Conservation (phyloP, 2,797 vertebrate species). For the Miichthys miiuy region DNA sequence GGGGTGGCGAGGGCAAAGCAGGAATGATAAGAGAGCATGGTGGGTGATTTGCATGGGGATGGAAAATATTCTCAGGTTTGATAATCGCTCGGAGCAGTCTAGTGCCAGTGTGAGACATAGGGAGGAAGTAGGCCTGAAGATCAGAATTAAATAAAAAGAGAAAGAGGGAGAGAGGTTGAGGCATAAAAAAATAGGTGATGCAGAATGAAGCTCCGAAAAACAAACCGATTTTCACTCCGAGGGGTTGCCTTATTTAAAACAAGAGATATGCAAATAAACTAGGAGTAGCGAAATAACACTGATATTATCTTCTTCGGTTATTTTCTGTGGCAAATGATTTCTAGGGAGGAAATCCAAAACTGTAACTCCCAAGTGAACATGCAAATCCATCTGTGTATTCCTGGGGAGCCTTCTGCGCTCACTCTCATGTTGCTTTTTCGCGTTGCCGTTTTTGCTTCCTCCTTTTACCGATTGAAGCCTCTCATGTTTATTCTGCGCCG, state of each 20-base stretch:
- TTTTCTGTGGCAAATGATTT: constrained; percentile 82
- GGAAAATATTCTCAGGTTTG: constrained; percentile 81
- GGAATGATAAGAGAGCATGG: constrained; percentile 77
- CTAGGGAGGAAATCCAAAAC: constrained; percentile 79
- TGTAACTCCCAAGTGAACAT: constrained; percentile 80
- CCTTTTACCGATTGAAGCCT: constrained; percentile 65
- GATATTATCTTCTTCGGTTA: constrained; percentile 77
- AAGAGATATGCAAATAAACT: constrained; percentile 81
- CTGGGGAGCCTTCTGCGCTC: constrained; percentile 67
- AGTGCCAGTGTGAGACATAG: constrained; percentile 67
- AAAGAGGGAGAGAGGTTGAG: constrained; percentile 29
- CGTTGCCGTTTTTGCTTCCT: constrained; percentile 70
- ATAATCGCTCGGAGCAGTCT: constrained; percentile 78
- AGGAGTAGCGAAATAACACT: constrained; percentile 73
- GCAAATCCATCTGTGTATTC: constrained; percentile 78
- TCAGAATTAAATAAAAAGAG: constrained; percentile 47
- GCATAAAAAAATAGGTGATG: constrained; percentile 48
- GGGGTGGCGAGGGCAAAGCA: constrained; percentile 38
- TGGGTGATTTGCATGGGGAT: constrained; percentile 83
- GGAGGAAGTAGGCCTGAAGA: constrained; percentile 63
- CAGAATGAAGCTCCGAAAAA: constrained; percentile 57
- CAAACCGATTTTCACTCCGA: constrained; percentile 67
- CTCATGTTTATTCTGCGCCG: constrained; percentile 74
- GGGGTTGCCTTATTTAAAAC: constrained; percentile 79
- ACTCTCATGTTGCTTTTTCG: constrained; percentile 72